Evolutionary conservation across 1,140 invertebrate genomes (phyloP), one percentile per base, ranked within the genome.

Genomic region (Goniozus legneri): DNA sequence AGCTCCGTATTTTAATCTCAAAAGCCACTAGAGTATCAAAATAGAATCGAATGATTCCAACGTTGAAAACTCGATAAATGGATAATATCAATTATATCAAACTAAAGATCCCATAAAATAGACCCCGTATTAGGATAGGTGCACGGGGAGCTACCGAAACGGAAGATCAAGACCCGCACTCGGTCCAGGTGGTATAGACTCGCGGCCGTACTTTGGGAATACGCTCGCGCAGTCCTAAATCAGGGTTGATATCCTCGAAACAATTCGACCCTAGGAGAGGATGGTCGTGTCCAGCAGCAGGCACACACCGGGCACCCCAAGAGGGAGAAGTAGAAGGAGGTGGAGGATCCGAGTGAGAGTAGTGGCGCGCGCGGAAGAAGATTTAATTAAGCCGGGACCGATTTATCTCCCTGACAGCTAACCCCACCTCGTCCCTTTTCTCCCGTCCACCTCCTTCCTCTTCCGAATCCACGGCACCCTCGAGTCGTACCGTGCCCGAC

Each of bases 391-490:
- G 74, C 74, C 60, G 60, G 67, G 61, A 65, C 69, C 74, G 74
- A 75, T 75, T 76, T 76, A 75, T 76, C 74, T 76, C 74, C 56
- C 71, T 75, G 74, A 75, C 73, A 75, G 74, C 65, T 63, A 65
- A 65, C 63, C 65, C 63, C 64, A 58, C 62, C 60, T n/a, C n/a
- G n/a, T n/a, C n/a, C n/a, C 64, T 69, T 65, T 67, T 61, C 48
- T 60, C 35, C 58, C 52, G 41, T 54, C 51, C 47, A 3, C n/a
- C 40, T 32, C 49, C 45, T 51, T 56, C 39, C 48, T 51, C 58
- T 49, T 54, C 65, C 59, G 65, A 60, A 67, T 65, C 56, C 59
- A 60, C 51, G 49, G 58, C 55, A 63, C 53, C 63, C 44, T 56
- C 58, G 58, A 60, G 58, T 52, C 60, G n/a, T n/a, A n/a, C n/a